phyloP scores from a whole-genome alignment of 2,113 vertebrate species.

The Phoxinus phoxinus region DNA sequence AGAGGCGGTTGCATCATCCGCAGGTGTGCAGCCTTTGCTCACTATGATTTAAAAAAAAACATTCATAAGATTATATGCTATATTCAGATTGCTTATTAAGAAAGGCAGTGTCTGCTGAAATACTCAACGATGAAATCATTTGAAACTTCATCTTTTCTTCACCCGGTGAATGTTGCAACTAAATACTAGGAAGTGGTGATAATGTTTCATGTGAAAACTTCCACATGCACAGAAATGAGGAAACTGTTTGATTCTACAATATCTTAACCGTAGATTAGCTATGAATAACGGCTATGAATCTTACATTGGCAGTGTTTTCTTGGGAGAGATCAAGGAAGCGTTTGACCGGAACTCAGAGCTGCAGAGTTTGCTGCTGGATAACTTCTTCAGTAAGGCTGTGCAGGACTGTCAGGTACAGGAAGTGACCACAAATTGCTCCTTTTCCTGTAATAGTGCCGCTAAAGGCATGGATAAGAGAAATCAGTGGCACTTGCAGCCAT shows the following conservation, averaged over 20 bases:
- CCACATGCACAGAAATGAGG: background rate
- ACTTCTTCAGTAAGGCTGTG: conserved; percentile 89
- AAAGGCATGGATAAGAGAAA: background rate
- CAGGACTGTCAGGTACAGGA: conserved; percentile 88
- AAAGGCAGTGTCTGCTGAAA: conserved; percentile 5
- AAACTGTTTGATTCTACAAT: background rate
- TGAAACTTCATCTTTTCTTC: background rate
- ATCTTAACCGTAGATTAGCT: background rate
- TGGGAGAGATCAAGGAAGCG: conserved; percentile 96
- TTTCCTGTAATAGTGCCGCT: background rate
- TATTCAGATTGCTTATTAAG: background rate
- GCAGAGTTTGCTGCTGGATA: conserved; percentile 89
- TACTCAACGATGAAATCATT: background rate
- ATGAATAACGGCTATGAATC: background rate
- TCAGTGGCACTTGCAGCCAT: background rate
- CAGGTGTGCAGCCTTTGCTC: conserved; percentile 75
- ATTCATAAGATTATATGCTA: background rate
- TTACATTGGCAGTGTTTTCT: conserved; percentile 83
- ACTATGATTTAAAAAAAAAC: background rate
- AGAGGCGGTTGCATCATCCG: conserved; percentile 97
- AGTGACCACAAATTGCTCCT: background rate
- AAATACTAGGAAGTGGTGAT: conserved; percentile 42
- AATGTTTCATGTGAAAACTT: conserved; percentile 18
- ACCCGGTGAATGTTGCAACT: conserved; percentile 42
- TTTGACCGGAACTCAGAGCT: conserved; percentile 87